Evolutionary conservation across 2,888 invertebrate species (phyloP).

Genomic region (Drosophila infuscata): DNA sequence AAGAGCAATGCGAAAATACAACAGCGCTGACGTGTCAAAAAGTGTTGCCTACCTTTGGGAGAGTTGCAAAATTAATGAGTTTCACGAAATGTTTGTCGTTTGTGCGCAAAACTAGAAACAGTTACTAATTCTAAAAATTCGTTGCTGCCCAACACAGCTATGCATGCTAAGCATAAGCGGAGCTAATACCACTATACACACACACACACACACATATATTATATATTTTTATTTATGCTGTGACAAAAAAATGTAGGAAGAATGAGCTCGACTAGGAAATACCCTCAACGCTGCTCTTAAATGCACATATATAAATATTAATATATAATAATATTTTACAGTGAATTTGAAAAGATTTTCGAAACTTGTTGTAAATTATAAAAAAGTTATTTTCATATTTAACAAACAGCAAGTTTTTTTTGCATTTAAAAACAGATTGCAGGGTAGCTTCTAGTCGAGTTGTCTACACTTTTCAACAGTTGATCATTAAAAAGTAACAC

Average conservation of each 20-base stretch:
- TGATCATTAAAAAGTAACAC: background rate
- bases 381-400: background rate
- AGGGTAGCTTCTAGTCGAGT: background rate
- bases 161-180: background rate
- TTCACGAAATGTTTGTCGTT: background rate
- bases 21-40: slow-evolving; percentile 36
- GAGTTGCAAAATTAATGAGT: slow-evolving; percentile 17
- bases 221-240: background rate
- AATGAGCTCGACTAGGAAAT: background rate
- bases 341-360: background rate
- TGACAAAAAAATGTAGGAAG: background rate
- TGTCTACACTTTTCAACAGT: background rate
- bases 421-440: background rate
- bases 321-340: no score
- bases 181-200: background rate
- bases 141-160: background rate
- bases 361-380: background rate
- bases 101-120: background rate
- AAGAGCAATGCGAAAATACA: slow-evolving; percentile 42
- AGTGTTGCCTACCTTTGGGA: slow-evolving; percentile 66
- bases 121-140: background rate
- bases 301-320: background rate
- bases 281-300: background rate
- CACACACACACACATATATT: background rate
- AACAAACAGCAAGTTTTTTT: background rate